Evolutionary conservation across 2,113 vertebrate genomes (phyloP).

Genomic region (Corythornis madagascariensis): DNA sequence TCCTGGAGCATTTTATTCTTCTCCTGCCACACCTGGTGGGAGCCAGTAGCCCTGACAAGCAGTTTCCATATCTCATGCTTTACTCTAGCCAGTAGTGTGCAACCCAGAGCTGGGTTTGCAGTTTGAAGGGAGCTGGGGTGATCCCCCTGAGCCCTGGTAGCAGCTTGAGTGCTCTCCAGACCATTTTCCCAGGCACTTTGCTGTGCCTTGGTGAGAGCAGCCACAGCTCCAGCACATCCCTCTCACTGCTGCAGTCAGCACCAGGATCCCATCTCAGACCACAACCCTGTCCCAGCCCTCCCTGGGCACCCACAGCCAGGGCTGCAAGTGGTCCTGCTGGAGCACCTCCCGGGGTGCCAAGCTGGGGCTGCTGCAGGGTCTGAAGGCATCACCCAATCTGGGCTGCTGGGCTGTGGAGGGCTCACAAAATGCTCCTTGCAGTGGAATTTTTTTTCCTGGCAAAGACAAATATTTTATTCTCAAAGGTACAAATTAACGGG

Average conservation of each 20-base stretch:
- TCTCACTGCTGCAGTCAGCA: not conserved
- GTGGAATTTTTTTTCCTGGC: not conserved
- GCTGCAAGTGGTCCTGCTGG: fast-evolving
- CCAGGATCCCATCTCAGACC: not conserved
- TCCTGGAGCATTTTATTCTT: not conserved
- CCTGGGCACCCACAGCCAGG: not conserved
- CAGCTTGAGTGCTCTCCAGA: not conserved
- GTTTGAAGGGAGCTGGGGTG: not conserved
- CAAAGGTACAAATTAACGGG: not conserved
- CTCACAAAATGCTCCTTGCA: not conserved
- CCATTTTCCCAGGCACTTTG: not conserved
- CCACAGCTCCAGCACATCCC: not conserved
- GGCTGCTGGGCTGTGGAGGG: not conserved
- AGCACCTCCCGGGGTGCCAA: fast-evolving
- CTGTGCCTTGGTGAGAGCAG: not conserved
- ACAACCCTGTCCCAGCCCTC: not conserved
- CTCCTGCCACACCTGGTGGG: not conserved
- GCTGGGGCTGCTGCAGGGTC: not conserved
- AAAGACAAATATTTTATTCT: not conserved
- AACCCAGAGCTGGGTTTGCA: not conserved
- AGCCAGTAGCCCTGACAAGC: not conserved
- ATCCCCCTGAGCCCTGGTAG: too few relatives aligned
- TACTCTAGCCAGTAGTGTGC: not conserved
- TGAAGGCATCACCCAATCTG: fast-evolving
- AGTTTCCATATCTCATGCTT: not conserved